Conservation (phyloP, 2,797 vertebrate species). For the Sebastiscus albofasciatus region DNA sequence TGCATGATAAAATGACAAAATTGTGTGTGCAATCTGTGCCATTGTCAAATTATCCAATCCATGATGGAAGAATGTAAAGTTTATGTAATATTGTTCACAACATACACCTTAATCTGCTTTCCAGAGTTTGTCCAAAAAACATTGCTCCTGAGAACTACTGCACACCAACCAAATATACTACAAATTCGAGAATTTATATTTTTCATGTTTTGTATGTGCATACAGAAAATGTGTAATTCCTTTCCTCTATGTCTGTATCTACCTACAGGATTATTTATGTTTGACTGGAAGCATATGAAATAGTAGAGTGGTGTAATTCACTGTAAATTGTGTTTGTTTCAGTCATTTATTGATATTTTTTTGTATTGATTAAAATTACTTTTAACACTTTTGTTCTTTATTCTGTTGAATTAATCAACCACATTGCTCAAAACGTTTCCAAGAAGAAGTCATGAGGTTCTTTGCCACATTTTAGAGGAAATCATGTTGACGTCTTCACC, state of each 20-base stretch:
- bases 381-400: not conserved
- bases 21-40: not conserved
- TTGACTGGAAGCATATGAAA: not conserved
- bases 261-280: not conserved
- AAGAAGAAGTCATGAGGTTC: not conserved
- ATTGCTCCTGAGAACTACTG: not conserved
- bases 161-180: not conserved
- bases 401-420: not conserved
- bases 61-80: not conserved
- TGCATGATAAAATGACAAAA: not conserved
- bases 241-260: not conserved
- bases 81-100: not conserved
- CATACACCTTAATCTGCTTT: not conserved
- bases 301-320: not conserved
- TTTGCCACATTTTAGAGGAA: not conserved
- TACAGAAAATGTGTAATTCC: not conserved
- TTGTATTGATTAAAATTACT: conserved; percentile 7
- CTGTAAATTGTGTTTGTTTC: not conserved
- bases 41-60: not conserved
- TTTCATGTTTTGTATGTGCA: not conserved
- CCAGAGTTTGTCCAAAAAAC: not conserved
- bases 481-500: not conserved
- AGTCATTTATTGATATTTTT: not conserved
- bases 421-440: not conserved
- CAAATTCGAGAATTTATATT: not conserved